Conservation (phyloP, 1,140 invertebrate species). For the Scaptomyza pallida region DNA sequence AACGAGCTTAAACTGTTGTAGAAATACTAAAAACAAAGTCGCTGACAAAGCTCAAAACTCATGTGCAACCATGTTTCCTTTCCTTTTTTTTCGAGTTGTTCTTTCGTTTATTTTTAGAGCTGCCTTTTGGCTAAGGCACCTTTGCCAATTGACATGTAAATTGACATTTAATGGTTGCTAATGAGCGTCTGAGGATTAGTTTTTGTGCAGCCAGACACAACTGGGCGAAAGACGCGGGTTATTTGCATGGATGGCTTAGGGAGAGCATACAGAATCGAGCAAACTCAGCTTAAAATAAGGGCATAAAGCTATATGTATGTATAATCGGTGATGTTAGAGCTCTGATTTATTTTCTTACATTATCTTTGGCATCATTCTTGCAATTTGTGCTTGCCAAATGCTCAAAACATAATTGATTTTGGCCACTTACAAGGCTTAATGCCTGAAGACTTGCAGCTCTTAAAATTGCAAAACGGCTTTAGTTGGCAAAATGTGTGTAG, state of each 20-base stretch:
- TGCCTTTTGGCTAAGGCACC: slow-evolving; percentile 42
- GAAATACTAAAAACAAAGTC: slow-evolving; percentile 57
- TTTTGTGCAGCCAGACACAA: slow-evolving; percentile 23
- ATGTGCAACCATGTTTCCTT: slow-evolving; percentile 45
- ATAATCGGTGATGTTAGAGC: background rate
- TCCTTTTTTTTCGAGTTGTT: slow-evolving; percentile 27
- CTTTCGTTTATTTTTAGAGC: slow-evolving; percentile 25
- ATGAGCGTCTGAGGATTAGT: slow-evolving; percentile 81
- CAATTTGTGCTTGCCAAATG: background rate
- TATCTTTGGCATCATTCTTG: background rate
- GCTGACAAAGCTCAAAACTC: slow-evolving; percentile 77
- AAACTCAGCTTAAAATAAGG: background rate
- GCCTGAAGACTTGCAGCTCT: background rate
- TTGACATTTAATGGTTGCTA: slow-evolving; percentile 82
- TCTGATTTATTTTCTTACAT: background rate
- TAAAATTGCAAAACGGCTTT: slow-evolving; percentile 28
- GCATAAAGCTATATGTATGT: slow-evolving; percentile 1
- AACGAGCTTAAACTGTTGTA: slow-evolving; percentile 21
- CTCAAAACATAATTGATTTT: background rate
- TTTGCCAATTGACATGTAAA: slow-evolving; percentile 82
- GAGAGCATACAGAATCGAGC: slow-evolving; percentile 24
- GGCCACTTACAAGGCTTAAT: background rate
- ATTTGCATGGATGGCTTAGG: slow-evolving; percentile 57
- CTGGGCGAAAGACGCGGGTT: slow-evolving; percentile 3
- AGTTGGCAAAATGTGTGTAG: slow-evolving; percentile 27